Conservation (phyloP, 2,888 invertebrate species). For the Caenorhabditis panamensis region DNA sequence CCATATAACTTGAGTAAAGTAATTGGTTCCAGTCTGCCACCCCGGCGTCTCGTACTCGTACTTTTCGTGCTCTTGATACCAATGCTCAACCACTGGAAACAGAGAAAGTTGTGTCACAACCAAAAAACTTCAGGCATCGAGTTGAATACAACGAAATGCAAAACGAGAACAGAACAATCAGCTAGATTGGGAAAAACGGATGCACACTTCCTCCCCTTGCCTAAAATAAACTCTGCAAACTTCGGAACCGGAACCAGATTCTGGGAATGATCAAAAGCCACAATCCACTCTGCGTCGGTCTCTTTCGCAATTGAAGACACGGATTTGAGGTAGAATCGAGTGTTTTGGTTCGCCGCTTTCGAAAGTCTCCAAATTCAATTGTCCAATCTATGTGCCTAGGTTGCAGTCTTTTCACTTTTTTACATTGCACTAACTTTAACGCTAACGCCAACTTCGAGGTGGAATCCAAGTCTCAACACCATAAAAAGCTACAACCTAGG, state of each 20-base stretch:
- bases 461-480: too few relatives aligned
- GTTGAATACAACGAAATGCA: background rate
- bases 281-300: background rate
- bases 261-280: conserved; percentile 21
- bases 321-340: conserved; percentile 40
- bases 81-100: conserved; percentile 68
- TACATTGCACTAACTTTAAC: conserved; percentile 23
- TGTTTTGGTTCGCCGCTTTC: conserved; percentile 57
- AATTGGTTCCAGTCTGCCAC: conserved; percentile 82
- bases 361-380: conserved; percentile 58
- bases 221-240: conserved; percentile 1
- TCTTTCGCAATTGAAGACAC: conserved; percentile 30
- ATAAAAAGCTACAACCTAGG: background rate
- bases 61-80: conserved; percentile 79
- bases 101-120: background rate
- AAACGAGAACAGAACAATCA: background rate
- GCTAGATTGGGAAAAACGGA: background rate
- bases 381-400: conserved; percentile 5
- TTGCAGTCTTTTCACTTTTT: conserved; percentile 35
- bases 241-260: conserved; percentile 4
- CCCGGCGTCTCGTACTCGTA: conserved; percentile 80
- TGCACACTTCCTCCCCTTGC: background rate
- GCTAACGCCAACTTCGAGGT: too few relatives aligned
- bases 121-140: too few relatives aligned
- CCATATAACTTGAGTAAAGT: conserved; percentile 84